phyloP scores from a whole-genome alignment of 30 jellyfish, hydroid and myxozoan species.

The Aurelia coerulea region DNA sequence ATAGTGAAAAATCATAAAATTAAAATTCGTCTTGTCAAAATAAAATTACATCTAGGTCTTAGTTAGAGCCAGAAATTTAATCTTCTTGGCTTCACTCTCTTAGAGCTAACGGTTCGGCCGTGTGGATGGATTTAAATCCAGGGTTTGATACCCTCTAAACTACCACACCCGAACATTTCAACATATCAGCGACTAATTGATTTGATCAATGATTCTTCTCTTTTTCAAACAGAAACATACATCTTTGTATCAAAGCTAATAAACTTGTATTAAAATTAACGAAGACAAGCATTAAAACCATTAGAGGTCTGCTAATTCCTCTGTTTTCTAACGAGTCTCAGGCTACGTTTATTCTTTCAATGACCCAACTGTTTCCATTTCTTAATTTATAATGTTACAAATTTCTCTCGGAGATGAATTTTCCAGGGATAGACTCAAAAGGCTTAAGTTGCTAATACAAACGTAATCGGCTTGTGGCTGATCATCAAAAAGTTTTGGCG shows the following conservation, averaged over 20 bases:
- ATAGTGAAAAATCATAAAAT: too few relatives aligned
- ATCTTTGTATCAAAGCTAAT: conserved; percentile 20
- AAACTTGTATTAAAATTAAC: neutral
- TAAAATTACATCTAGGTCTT: too few relatives aligned
- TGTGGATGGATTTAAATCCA: too few relatives aligned
- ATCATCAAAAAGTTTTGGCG: conserved; percentile 36
- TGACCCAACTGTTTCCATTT: conserved; percentile 17
- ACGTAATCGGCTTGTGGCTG: conserved; percentile 48
- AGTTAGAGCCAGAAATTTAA: too few relatives aligned
- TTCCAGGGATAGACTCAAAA: conserved; percentile 53
- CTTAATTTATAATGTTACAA: conserved; percentile 29
- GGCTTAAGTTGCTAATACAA: neutral
- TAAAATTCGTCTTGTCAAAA: too few relatives aligned
- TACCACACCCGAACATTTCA: too few relatives aligned
- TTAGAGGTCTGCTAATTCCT: conserved; percentile 24
- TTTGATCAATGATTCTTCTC: too few relatives aligned
- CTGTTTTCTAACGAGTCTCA: neutral
- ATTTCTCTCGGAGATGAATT: conserved; percentile 40
- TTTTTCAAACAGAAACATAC: too few relatives aligned
- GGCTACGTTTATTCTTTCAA: neutral
- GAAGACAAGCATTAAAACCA: neutral
- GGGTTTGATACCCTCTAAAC: too few relatives aligned
- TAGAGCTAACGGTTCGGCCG: too few relatives aligned
- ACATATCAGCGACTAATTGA: too few relatives aligned
- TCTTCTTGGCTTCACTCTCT: too few relatives aligned